A percentile compares a stretch with the other conserved stretches of the same genome.
Evolutionary conservation across 2,797 vertebrate species (phyloP).

Genomic region (Takifugu ocellatus): DNA sequence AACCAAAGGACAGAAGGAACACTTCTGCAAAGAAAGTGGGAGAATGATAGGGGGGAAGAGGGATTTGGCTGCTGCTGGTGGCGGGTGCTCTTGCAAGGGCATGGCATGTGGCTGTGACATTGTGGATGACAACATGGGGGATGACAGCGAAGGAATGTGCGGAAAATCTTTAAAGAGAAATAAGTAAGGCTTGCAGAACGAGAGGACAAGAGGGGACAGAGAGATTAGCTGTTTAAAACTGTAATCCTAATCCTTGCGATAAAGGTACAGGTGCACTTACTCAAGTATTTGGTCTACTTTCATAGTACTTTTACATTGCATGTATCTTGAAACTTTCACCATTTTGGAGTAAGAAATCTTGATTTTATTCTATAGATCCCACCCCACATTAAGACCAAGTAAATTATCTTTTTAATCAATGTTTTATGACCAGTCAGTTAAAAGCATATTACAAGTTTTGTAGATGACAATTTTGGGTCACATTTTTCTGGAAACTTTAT

Average conservation of each 20-base stretch:
- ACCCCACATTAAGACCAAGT: no score
- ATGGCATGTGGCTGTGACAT: conserved; percentile 42
- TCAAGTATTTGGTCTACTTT: no score
- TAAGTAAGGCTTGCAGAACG: neutral
- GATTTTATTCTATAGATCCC: no score
- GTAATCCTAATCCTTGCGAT: conserved; percentile 4
- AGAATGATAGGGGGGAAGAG: conserved; percentile 34
- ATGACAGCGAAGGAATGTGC: conserved; percentile 38
- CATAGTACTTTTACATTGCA: no score
- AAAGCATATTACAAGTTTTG: no score
- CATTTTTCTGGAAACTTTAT: no score
- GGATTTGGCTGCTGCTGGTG: conserved; percentile 35
- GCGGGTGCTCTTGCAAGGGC: conserved; percentile 25
- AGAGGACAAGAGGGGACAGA: neutral
- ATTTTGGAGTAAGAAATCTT: no score
- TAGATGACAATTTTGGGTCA: no score
- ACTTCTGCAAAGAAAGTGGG: conserved; percentile 32
- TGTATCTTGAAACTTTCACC: no score
- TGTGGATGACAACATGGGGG: conserved; percentile 28
- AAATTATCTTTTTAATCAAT: no score
- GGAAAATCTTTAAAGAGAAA: conserved; percentile 19
- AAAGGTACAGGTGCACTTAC: no score
- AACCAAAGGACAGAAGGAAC: conserved; percentile 58
- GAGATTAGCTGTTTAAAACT: conserved; percentile 19
- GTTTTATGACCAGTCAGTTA: no score